These are phyloP conservation scores for Rhinolophus sinicus DNA, from an alignment of 2,113 vertebrate species.

Conservation along the genomic window DNA sequence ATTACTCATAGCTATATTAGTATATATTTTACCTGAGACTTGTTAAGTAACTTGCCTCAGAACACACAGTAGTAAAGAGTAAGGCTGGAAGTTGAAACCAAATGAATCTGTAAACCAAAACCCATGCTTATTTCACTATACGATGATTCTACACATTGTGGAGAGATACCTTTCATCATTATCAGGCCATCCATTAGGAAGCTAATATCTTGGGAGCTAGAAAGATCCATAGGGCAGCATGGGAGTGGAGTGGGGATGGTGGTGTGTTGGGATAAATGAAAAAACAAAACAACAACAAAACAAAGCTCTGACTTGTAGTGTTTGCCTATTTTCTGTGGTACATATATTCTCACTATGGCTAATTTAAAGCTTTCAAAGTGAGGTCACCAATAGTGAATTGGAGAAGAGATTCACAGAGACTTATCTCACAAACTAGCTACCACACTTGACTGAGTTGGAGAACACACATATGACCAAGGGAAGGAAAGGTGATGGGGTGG, in stretches of 20 bases:
- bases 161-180: background rate
- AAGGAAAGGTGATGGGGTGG: accelerated
- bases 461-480: background rate
- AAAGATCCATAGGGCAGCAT: background rate
- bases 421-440: background rate
- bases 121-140: background rate
- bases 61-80: background rate
- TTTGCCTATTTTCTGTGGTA: background rate
- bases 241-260: background rate
- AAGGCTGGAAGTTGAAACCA: background rate
- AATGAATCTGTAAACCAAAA: background rate
- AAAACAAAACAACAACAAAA: background rate
- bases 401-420: background rate
- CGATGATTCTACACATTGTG: background rate
- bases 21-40: background rate
- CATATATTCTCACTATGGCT: background rate
- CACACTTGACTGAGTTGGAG: background rate
- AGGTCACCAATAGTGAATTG: background rate
- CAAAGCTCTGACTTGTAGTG: background rate
- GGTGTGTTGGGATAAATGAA: background rate
- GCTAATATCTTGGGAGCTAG: background rate
- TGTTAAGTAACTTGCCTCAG: background rate
- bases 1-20: background rate
- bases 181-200: background rate
- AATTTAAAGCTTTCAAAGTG: background rate